Conservation (phyloP, 2,888 invertebrate genomes). For the Caenorhabditis macrosperma region DNA sequence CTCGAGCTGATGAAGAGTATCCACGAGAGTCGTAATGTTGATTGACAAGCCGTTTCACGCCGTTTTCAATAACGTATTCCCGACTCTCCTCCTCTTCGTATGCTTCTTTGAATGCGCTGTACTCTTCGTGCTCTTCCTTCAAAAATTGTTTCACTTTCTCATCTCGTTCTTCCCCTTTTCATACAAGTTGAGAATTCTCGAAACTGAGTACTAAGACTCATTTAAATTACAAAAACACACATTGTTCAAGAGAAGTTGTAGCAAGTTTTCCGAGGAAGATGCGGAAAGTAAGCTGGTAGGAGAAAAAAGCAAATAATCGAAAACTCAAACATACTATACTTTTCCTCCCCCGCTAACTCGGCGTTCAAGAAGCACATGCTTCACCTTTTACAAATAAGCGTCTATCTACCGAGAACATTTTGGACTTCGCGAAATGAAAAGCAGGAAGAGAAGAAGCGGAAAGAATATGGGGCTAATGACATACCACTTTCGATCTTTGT, state of each 20-base stretch:
- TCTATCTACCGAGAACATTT: neutral
- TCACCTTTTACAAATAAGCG: neutral
- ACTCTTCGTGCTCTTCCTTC: conserved; percentile 63
- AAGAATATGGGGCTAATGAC: neutral
- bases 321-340: conserved; percentile 35
- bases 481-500: neutral
- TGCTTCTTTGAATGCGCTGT: conserved; percentile 58
- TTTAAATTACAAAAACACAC: conserved; percentile 24
- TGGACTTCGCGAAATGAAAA: neutral
- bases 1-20: conserved; percentile 41
- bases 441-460: neutral
- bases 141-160: conserved; percentile 35
- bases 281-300: conserved; percentile 9
- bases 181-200: neutral
- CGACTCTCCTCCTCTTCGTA: conserved; percentile 66
- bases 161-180: conserved; percentile 1
- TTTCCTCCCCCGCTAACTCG: conserved; percentile 7
- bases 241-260: conserved; percentile 18
- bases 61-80: conserved; percentile 63
- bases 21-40: conserved; percentile 61
- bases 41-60: conserved; percentile 59
- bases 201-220: neutral
- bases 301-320: conserved; percentile 35
- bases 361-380: neutral
- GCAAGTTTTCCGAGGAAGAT: conserved; percentile 9